Base-by-base conservation (phyloP, 2,113 vertebrate species). In the Eolophus roseicapilla region DNA sequence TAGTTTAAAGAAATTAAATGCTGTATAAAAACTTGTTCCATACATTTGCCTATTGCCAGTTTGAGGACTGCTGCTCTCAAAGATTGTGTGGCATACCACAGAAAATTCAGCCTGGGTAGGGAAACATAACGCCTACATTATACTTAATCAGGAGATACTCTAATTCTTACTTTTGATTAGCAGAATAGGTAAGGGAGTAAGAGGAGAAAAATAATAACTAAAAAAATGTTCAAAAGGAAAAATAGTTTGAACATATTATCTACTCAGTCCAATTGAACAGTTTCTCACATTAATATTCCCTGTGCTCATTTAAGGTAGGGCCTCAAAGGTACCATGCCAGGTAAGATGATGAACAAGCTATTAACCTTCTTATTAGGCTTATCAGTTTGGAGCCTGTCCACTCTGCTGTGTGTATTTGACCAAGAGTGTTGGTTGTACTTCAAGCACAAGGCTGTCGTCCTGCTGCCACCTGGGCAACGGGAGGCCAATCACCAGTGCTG, bases 381-480 rank as follows among this genome's bases (percentile, higher is more conserved):
- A 64, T 69, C 77, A 44, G 35, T 82, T 39, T 63, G 83, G 63
- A 92, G 69, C 44, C 92, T 14, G 14, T 68, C 77, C 59, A 21
- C 65, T 73, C 57, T 1, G 11, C 25, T 46, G 14, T 23, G 11
- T 3, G 35, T 23, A 11, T 57, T 27, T 47, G 31, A 67, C 52
- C 65, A 46, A 35, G 33, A 63, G 41, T 7, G 49, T 31, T 33
- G 55, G 57, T 80, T 60, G 68, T 50, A n/a, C 86, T 83, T 77
- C 75, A 64, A 29, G 12, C 69, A 8, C 89, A 69, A 41, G 0
- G 1, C 85, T 69, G 39, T 87, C 94, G 83, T 27, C 70, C 70
- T n/a, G 44, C 75, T 83, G 92, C 92, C 93, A 84, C 83, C 78
- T 63, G 90, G 83, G 95, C 71, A 88, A 85, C 39, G 35, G 53